Evolutionary conservation across 2,888 invertebrate species (phyloP), one percentile per base, ranked within the genome.

Genomic region (Meteorus colon): DNA sequence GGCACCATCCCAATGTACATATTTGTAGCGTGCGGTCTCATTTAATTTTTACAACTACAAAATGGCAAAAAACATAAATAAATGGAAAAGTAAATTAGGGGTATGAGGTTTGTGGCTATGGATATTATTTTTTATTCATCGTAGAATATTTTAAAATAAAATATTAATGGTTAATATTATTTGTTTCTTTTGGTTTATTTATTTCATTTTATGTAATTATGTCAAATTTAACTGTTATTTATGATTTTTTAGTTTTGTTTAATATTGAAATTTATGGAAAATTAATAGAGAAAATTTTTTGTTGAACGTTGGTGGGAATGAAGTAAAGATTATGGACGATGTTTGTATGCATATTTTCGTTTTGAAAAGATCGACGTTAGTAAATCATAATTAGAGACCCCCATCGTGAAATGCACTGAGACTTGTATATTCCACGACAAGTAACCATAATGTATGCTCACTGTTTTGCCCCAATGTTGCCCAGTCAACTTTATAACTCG

Each of bases 331-430:
- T 14, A 48, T 48, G n/a, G 6, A 67, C 1, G 29, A 67, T 10
- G 27, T 16, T 14, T 29, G n/a, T 14, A 12, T 29, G 48, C 8
- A 4, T 14, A 48, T 48, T 48, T 55, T 51, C 41, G 69, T 73
- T 55, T 29, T n/a, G 69, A 67, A 63, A 65, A 74, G 74, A 78
- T 77, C 66, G 73, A 76, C 68, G 45, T 75, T 72, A 80, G 55
- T 80, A 77, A 77, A 78, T 77, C 75, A 80, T 80, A 80, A 80
- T 80, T 75, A 79, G 77, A 66, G 66, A 65, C 27, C 63, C 63
- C 48, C 72, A 74, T 74, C 59, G 75, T 63, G 29, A 60, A 63
- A 41, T 73, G 55, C 69, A 67, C 65, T 31, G 65, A 66, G 62
- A 72, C 72, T 41, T 77, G 77, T 73, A 66, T 77, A 74, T 75